Evolutionary conservation across 2,113 vertebrate genomes (phyloP), one percentile per base, ranked within the genome.

Genomic region (Talpa occidentalis): DNA sequence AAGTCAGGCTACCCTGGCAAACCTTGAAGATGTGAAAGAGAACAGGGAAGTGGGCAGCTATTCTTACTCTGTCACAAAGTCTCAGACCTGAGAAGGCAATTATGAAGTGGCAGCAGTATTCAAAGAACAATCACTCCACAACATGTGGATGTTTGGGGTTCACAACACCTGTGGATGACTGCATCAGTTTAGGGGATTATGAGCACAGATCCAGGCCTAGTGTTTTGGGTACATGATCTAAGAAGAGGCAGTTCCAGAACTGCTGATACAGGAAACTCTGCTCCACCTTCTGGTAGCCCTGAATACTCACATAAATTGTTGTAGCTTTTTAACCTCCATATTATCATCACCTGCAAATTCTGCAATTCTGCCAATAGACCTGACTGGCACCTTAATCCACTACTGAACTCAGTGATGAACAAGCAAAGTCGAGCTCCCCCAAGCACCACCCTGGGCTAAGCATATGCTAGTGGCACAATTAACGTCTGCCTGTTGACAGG

Each of bases 311-410:
- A 59, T n/a, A 73, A 52, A 81, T 32, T 85, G n/a, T 24, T 83
- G n/a, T 26, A 82, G 85, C 40, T 90, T 47, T 81, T 92, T 56
- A 82, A 90, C 42, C 82, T 84, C 42, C 16, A 17, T 56, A 92
- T 59, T 70, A 54, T 62, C n/a, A 5, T 26, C 60, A 66, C 54
- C n/a, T 52, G 28, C 37, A 66, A 93, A 90, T 85, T 77, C 60
- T 93, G 67, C 90, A 95, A 95, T 60, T 1, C 28, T 94, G 40
- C 21, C 77, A 92, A 59, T 79, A 92, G 80, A 70, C 49, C 32
- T 90, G 30, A 16, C 11, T 94, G 40, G 16, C 56, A 79, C 47
- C 44, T 91, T 67, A 73, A 95, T 91, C 82, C 26, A 73, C 62
- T 72, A 85, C 1, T 77, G 73, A 76, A 81, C 28, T 79, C 76